Evolutionary conservation across 2,797 vertebrate genomes (phyloP), one percentile per base, ranked within the genome.

Genomic region (Anguilla marmorata): DNA sequence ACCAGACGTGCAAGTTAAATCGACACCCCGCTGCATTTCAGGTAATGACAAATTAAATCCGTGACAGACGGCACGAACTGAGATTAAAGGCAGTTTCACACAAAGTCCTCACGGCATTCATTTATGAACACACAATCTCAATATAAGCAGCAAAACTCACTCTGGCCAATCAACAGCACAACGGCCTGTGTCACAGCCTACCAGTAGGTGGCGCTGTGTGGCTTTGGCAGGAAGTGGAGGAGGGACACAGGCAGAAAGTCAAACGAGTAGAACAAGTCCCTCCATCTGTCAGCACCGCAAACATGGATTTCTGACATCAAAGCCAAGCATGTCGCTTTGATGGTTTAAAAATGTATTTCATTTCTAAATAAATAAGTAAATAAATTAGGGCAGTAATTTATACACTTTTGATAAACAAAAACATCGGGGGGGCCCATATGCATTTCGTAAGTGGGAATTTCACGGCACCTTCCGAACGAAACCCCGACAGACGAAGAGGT

Each of bases 181-280:
- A n/a, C 30, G 3, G 89, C 84, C 85, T 89, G 86, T 58, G 84
- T 76, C 33, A 54, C 4, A 52, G 72, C 33, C 24, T 0, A 90
- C 93, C 96, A 96, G 95, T 91, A 96, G 96, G 95, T 95, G 96
- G 96, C 95, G 93, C 94, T 96, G 93, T 95, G 93, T 92, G 92
- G 94, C 95, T 95, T 96, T 93, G 92, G 90, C 94, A 94, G 87
- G 86, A 72, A 84, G 52, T 24, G 24, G 86, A 56, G 7, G 14
- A 48, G 24, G 14, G 41, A 63, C 48, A 82, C 72, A 84, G 54
- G 86, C 30, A 80, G n/a, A 50, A 54, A 79, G 86, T 1, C 3
- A 72, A 86, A 24, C 41, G 83, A 41, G 69, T 56, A 52, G 54
- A 48, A 80, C 84, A 48, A 86, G 86, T 84, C 74, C 24, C 52